Evolutionary conservation across 2,888 invertebrate species (phyloP).

Genomic region (Callyntrura sp.): DNA sequence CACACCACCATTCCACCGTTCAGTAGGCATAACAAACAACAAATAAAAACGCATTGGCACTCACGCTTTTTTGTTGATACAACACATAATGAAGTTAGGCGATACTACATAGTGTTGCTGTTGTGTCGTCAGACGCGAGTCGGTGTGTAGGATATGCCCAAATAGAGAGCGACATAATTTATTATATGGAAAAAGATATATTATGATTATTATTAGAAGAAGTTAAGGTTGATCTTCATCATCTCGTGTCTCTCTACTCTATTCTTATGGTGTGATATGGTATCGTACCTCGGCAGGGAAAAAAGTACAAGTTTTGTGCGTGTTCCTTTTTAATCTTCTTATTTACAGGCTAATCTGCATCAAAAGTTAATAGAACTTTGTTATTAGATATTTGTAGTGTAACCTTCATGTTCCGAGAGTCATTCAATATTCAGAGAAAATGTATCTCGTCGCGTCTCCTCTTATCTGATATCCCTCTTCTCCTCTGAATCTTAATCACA

Average conservation of each 20-base stretch:
- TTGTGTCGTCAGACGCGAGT: background rate
- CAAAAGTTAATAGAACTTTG: slow-evolving; percentile 61
- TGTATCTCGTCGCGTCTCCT: background rate
- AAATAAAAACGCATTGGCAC: background rate
- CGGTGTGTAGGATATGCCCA: slow-evolving; percentile 44
- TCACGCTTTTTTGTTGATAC: no score
- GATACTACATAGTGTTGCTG: background rate
- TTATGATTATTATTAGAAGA: slow-evolving; percentile 51
- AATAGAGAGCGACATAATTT: slow-evolving; percentile 63
- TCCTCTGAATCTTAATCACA: slow-evolving; percentile 27
- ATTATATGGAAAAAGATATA: slow-evolving; percentile 37
- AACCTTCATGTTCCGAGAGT: slow-evolving; percentile 65
- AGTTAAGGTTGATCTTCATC: slow-evolving; percentile 44
- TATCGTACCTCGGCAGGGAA: slow-evolving; percentile 38
- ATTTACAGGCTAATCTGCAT: slow-evolving; percentile 61
- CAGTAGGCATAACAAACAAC: no score
- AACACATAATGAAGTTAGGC: no score
- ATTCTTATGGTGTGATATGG: slow-evolving; percentile 5
- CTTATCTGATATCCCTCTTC: background rate
- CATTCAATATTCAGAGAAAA: slow-evolving; percentile 47
- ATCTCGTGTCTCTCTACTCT: background rate
- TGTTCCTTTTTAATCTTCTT: slow-evolving; percentile 40
- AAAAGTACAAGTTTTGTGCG: slow-evolving; percentile 38
- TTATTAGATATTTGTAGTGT: slow-evolving; percentile 20
- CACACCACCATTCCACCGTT: no score